These are phyloP conservation scores for Anguilla rostrata DNA, from an alignment of 2,113 vertebrate genomes.

Conservation along the genomic window DNA sequence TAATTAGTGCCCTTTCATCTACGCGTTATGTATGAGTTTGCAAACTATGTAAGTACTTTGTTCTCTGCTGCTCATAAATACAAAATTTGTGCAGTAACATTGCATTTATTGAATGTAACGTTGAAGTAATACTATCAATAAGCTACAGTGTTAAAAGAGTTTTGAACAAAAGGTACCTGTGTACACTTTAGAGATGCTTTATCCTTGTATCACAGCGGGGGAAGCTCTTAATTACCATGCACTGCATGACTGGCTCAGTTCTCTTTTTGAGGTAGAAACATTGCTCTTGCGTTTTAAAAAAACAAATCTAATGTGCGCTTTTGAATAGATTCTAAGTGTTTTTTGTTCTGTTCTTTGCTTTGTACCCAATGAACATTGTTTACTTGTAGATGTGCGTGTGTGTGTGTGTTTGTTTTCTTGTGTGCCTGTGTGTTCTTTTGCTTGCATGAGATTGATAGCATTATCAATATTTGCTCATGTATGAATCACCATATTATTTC, in stretches of 20 bases:
- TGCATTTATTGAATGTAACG: not conserved
- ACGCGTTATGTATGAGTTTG: not conserved
- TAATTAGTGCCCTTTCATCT: not conserved
- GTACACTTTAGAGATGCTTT: no score
- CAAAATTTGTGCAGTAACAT: no score
- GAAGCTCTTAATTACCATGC: no score
- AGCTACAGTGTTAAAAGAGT: not conserved
- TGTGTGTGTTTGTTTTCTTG: not conserved
- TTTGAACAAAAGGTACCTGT: not conserved
- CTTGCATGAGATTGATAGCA: conserved; percentile 2
- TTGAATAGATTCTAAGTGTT: not conserved
- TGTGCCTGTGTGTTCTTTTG: not conserved
- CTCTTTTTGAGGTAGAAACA: no score
- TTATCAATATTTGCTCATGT: conserved; percentile 7
- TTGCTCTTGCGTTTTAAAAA: no score
- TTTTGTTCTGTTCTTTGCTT: not conserved
- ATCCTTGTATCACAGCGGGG: not conserved
- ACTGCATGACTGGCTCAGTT: no score
- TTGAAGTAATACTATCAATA: not conserved
- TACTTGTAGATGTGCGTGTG: no score
- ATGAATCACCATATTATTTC: not conserved
- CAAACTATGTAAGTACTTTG: not conserved
- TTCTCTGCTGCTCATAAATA: not conserved
- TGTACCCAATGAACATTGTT: not conserved
- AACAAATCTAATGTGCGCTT: not conserved